Evolutionary conservation across 2,797 vertebrate species (phyloP).

Genomic region (Pseudochaenichthys georgianus): DNA sequence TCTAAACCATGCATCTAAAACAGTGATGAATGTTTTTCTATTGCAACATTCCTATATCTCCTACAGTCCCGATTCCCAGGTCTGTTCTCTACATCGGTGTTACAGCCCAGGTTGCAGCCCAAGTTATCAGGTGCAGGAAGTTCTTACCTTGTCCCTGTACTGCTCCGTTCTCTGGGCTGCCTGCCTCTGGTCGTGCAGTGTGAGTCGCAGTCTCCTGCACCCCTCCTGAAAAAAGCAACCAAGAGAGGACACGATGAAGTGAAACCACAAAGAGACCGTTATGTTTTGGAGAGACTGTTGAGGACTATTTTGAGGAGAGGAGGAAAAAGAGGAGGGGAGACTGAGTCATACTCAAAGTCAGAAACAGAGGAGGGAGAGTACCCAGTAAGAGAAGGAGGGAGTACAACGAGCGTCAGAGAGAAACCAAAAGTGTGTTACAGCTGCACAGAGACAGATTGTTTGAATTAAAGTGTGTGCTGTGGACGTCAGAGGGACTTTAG

Average conservation of each 20-base stretch:
- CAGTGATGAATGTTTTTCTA: not conserved
- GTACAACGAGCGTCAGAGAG: constrained; percentile 47
- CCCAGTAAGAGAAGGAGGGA: constrained; percentile 43
- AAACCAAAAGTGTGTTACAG: constrained; percentile 68
- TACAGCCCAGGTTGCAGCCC: not conserved
- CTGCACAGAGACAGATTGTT: constrained; percentile 78
- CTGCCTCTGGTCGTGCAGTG: constrained; percentile 86
- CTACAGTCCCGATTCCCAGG: not conserved
- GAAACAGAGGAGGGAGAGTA: constrained; percentile 42
- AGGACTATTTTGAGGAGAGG: constrained; percentile 67
- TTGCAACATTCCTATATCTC: not conserved
- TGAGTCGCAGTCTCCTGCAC: constrained; percentile 88
- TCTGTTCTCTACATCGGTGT: not conserved
- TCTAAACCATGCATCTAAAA: not conserved
- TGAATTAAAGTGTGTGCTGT: constrained; percentile 70
- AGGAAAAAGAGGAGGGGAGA: constrained; percentile 76
- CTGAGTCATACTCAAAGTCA: constrained; percentile 76
- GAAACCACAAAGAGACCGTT: constrained; percentile 77
- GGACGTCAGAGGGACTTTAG: constrained; percentile 74
- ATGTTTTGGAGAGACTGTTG: constrained; percentile 68
- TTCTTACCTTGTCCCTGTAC: constrained; percentile 87
- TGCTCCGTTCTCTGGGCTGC: constrained; percentile 70
- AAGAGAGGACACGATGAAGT: constrained; percentile 54
- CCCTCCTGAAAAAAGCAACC: constrained; percentile 80
- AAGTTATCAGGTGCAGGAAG: constrained; percentile 15